Base-by-base conservation (phyloP, 2,888 invertebrate species). In the Parnassius apollo region DNA sequence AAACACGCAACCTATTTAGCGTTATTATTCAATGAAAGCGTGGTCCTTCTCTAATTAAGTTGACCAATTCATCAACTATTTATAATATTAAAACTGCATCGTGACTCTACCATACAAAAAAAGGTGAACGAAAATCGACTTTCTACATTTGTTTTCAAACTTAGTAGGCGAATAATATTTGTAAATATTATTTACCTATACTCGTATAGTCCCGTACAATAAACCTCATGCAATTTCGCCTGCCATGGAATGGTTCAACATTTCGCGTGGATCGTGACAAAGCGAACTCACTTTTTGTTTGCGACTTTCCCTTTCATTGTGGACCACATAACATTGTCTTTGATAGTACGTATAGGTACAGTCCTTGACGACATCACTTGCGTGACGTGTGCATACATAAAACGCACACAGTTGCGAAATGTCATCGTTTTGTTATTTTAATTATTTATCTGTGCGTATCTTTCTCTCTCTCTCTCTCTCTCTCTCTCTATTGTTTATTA, bases 211-310 rank as follows among this genome's bases (percentile, higher is more conserved):
- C 35, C 35, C 35, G 7, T 35, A 35, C 7, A 35, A 35, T 35
- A 35, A 35, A 7, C 35, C 35, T 35, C 35, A 35, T 7, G 4
- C 35, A 60, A 50, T 55, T 56, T 13, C 8, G 50, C n/a, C 55
- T 45, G 63, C 66, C 66, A 73, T 71, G 71, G 68, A 74, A 72
- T 35, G 55, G 51, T 75, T 74, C 58, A 18, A 72, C 72, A 73
- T 78, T 79, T 78, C 76, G 72, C 75, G 65, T 60, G 67, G 61
- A 63, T 66, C 77, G 81, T 82, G 81, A 73, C 82, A 82, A 71
- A 73, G 68, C 64, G 62, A 69, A 69, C 59, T 63, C 68, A 71
- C 76, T 77, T 77, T 73, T 77, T 74, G 70, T 68, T 63, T 63
- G 61, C 68, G 67, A 74, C 81, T 82, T 81, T 82, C 81, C 72